Conservation (phyloP, 2,888 invertebrate species). For the Alcis repandata region DNA sequence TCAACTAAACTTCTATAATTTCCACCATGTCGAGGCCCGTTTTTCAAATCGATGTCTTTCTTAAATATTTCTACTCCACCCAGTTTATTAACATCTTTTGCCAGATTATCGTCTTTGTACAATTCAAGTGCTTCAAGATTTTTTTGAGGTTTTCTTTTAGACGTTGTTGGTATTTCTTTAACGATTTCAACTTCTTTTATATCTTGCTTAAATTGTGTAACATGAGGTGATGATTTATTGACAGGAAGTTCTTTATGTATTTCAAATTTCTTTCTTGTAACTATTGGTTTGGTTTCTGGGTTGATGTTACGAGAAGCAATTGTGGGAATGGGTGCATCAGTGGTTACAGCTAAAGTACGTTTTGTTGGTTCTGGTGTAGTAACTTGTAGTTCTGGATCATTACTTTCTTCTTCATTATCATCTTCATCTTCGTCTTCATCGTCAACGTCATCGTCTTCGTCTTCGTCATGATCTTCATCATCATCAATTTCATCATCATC, state of each 20-base stretch:
- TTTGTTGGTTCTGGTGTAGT: slow-evolving; percentile 73
- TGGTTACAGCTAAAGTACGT: slow-evolving; percentile 68
- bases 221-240: slow-evolving; percentile 70
- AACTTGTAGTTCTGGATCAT: slow-evolving; percentile 39
- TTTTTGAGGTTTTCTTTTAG: slow-evolving; percentile 60
- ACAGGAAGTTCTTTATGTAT: slow-evolving; percentile 76
- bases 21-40: slow-evolving; percentile 79
- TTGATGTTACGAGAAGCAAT: slow-evolving; percentile 58
- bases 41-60: slow-evolving; percentile 66
- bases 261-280: slow-evolving; percentile 74
- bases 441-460: slow-evolving; percentile 42
- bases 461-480: slow-evolving; percentile 48
- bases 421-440: slow-evolving; percentile 53
- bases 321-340: slow-evolving; percentile 66
- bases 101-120: slow-evolving; percentile 77
- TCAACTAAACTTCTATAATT: slow-evolving; percentile 73
- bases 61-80: slow-evolving; percentile 79
- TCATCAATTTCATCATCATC: slow-evolving; percentile 51
- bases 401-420: slow-evolving; percentile 47
- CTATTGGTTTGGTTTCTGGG: slow-evolving; percentile 62
- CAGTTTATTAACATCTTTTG: slow-evolving; percentile 76
- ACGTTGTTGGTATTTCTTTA: slow-evolving; percentile 67
- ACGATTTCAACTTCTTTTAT: slow-evolving; percentile 79
- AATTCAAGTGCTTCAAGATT: slow-evolving; percentile 69
- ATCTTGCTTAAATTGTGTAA: slow-evolving; percentile 76